Conservation (phyloP, 2,113 vertebrate genomes). For the Oryzias celebensis region DNA sequence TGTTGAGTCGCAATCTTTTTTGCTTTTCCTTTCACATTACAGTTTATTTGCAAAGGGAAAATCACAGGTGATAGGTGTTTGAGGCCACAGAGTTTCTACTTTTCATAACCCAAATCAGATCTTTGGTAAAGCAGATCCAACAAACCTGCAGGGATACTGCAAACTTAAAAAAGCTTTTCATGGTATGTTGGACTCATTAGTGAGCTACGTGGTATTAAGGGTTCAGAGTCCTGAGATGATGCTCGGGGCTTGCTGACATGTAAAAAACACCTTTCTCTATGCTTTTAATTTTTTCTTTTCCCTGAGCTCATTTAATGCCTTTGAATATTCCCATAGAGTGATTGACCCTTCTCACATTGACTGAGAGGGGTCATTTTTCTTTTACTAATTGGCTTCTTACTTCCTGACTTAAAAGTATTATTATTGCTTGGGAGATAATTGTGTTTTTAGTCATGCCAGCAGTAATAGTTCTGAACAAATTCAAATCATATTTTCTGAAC, state of each 20-base stretch:
- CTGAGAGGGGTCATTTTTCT: constrained; percentile 24
- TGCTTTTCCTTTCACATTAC: no score
- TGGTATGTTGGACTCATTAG: constrained; percentile 68
- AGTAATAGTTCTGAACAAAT: neutral
- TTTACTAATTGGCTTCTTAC: constrained; percentile 50
- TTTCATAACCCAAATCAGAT: no score
- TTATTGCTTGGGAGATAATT: constrained; percentile 52
- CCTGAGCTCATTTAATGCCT: constrained; percentile 43
- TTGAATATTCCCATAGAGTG: constrained; percentile 39
- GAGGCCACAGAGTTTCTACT: no score
- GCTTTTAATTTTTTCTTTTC: constrained; percentile 21
- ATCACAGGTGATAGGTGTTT: no score
- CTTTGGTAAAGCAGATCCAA: no score
- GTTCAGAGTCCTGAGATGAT: constrained; percentile 43
- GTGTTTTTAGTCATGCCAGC: constrained; percentile 17
- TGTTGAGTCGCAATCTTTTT: no score
- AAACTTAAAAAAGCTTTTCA: constrained; percentile 6
- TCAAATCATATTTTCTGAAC: no score
- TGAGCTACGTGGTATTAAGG: constrained; percentile 54
- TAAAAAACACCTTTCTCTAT: constrained; percentile 55
- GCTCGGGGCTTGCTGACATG: constrained; percentile 71
- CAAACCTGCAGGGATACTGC: constrained; percentile 1
- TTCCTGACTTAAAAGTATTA: constrained; percentile 38
- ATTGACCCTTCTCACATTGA: constrained; percentile 57
- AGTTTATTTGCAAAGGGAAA: no score